These are phyloP conservation scores for Noctua janthe DNA, from an alignment of 2,888 invertebrate genomes.

Conservation along the genomic window DNA sequence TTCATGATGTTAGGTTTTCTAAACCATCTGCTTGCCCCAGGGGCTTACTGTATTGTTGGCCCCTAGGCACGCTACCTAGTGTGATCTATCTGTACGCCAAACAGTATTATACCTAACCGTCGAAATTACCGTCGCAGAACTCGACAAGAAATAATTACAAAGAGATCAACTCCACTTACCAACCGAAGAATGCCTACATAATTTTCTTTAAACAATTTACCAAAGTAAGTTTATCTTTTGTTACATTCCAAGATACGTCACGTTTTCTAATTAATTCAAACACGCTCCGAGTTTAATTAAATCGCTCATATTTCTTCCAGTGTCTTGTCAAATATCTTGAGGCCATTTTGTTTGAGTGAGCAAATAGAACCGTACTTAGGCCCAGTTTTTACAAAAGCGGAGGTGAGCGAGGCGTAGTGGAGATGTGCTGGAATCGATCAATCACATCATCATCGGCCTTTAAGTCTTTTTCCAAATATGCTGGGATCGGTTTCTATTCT, in stretches of 20 bases:
- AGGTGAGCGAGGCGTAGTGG: not conserved
- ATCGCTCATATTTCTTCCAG: constrained; percentile 32
- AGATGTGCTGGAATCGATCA: not conserved
- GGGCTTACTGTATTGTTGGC: too few species aligned
- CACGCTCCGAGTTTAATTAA: constrained; percentile 51
- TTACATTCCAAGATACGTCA: constrained; percentile 16
- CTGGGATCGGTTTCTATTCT: not conserved
- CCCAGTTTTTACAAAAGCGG: not conserved
- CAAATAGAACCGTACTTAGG: not conserved
- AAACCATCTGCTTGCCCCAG: too few species aligned
- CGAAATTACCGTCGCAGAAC: not conserved
- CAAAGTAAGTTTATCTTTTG: not conserved
- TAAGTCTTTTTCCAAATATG: not conserved
- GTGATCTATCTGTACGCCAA: not conserved
- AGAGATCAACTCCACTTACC: not conserved
- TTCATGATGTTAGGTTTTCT: not conserved
- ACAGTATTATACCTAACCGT: not conserved
- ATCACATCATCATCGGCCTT: not conserved
- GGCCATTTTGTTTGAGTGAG: not conserved
- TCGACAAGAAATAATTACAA: not conserved
- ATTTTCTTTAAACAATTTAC: constrained; percentile 8
- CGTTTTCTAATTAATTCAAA: constrained; percentile 56
- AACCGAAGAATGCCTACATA: not conserved
- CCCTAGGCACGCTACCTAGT: too few species aligned
- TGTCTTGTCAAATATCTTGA: constrained; percentile 27